Conservation (phyloP, 1,140 invertebrate genomes). For the Hetaerina americana region DNA sequence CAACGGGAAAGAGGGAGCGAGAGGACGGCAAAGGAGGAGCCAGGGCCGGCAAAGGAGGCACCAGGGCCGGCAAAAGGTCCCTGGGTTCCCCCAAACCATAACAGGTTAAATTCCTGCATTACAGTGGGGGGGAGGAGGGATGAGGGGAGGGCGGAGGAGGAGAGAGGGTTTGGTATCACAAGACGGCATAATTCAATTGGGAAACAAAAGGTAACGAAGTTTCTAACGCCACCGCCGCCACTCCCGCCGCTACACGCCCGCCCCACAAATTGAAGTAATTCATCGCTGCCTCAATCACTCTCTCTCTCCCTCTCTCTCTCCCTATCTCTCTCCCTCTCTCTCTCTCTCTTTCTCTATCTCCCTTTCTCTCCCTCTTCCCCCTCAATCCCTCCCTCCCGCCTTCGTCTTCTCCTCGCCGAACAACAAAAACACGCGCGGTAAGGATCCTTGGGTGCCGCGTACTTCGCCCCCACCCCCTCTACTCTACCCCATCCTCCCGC, state of each 20-base stretch:
- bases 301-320: neutral
- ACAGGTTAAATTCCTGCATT: neutral
- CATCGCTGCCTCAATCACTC: neutral
- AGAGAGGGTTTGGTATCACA: too few species aligned
- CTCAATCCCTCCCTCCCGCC: too few species aligned
- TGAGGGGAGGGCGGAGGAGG: too few species aligned
- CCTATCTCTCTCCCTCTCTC: neutral
- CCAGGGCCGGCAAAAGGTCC: neutral
- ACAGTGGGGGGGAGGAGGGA: too few species aligned
- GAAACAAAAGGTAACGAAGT: slow-evolving; percentile 10
- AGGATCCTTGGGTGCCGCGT: too few species aligned
- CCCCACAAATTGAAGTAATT: neutral
- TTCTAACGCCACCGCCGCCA: neutral
- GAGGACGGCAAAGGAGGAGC: neutral
- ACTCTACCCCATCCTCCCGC: too few species aligned
- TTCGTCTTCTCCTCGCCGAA: too few species aligned
- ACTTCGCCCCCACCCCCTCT: too few species aligned
- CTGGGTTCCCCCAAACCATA: neutral
- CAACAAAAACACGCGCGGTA: too few species aligned
- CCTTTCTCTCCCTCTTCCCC: too few species aligned
- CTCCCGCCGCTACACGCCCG: neutral
- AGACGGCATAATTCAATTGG: slow-evolving; percentile 7
- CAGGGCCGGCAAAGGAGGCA: neutral
- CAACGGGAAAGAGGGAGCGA: too few species aligned
- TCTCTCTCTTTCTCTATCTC: neutral